A percentile compares a stretch with the other conserved stretches of the same genome.
Conservation (phyloP, 2,797 vertebrate genomes). For the Gymnodraco acuticeps region DNA sequence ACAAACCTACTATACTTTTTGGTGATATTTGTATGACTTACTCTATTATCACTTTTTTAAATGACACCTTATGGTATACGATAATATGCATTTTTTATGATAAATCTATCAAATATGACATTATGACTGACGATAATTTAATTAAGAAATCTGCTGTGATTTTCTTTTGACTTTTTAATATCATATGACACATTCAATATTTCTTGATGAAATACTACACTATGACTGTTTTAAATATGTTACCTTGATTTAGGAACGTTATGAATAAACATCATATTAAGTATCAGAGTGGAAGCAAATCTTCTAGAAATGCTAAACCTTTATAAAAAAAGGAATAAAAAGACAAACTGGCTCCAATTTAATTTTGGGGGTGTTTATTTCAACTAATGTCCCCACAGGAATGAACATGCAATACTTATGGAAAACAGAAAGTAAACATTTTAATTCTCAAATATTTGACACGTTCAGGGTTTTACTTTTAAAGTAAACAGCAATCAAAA, state of each 20-base stretch:
- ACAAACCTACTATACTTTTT: too few relatives aligned
- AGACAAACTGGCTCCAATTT: constrained; percentile 5
- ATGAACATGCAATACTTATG: constrained; percentile 65
- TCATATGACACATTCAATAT: neutral
- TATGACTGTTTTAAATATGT: too few relatives aligned
- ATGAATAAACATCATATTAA: too few relatives aligned
- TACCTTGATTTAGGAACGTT: too few relatives aligned
- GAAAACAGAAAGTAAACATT: constrained; percentile 62
- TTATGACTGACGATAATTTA: too few relatives aligned
- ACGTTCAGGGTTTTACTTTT: constrained; percentile 19
- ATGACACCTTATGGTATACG: too few relatives aligned
- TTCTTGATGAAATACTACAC: neutral
- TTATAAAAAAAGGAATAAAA: neutral
- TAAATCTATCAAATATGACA: too few relatives aligned
- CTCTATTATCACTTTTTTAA: too few relatives aligned
- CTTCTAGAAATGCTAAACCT: neutral
- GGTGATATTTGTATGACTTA: too few relatives aligned
- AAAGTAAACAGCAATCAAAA: neutral
- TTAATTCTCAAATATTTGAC: constrained; percentile 11
- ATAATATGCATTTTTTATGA: too few relatives aligned
- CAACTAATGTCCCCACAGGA: constrained; percentile 71
- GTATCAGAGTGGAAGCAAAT: neutral
- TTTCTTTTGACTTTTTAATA: neutral
- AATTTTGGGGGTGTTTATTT: constrained; percentile 74
- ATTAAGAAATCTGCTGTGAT: neutral